Evolutionary conservation across 30 jellyfish, hydroid and myxozoan genomes (phyloP).

Genomic region (Nemopilema nomurai): DNA sequence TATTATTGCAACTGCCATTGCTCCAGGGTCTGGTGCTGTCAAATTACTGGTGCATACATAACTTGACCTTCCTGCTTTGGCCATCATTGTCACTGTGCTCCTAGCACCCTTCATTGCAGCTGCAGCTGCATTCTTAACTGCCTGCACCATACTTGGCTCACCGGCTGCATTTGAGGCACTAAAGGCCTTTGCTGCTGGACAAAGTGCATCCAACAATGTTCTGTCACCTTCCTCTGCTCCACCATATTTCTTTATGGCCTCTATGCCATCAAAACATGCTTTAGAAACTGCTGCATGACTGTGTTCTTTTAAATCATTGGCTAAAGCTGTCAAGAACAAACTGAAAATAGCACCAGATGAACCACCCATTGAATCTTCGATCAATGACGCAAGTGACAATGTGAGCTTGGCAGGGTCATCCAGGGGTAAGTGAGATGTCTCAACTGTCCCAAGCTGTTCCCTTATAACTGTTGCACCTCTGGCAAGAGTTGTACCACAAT

Average conservation of each 20-base stretch:
- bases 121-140: slow-evolving; percentile 30
- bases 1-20: slow-evolving; percentile 83
- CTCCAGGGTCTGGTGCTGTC: slow-evolving; percentile 96
- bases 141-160: slow-evolving; percentile 4
- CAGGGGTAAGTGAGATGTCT: slow-evolving; percentile 40
- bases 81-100: slow-evolving; percentile 69
- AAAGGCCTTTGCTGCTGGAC: slow-evolving; percentile 55
- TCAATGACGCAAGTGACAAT: slow-evolving; percentile 50
- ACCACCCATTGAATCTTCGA: slow-evolving; percentile 92
- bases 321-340: slow-evolving; percentile 45
- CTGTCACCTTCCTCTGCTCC: slow-evolving; percentile 99
- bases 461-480: slow-evolving; percentile 78
- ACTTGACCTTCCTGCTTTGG: slow-evolving; percentile 95
- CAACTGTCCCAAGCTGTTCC: slow-evolving; percentile 27
- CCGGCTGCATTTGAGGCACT: slow-evolving; percentile 20
- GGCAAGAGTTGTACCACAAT: slow-evolving; percentile 93
- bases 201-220: slow-evolving; percentile 85
- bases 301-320: slow-evolving; percentile 19
- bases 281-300: slow-evolving; percentile 9
- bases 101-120: slow-evolving; percentile 84
- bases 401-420: slow-evolving; percentile 54
- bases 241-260: slow-evolving; percentile 74
- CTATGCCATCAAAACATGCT: slow-evolving; percentile 56
- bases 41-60: slow-evolving; percentile 66
- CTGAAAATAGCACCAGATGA: slow-evolving; percentile 97